These are phyloP conservation scores for Anthonomus grandis DNA, from an alignment of 1,140 invertebrate species.

Conservation along the genomic window DNA sequence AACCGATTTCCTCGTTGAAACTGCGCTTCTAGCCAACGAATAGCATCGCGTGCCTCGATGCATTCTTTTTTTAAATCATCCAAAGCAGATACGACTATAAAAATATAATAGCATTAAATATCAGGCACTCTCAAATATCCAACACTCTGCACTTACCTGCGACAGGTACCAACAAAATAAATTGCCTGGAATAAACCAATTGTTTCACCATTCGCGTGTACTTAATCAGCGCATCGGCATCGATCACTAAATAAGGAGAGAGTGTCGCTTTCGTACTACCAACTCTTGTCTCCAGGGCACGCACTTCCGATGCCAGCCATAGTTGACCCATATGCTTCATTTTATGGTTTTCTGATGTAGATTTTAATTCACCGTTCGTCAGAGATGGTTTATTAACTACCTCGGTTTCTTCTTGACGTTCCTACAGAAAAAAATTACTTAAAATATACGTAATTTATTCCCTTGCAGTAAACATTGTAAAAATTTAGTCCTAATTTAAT, in stretches of 20 bases:
- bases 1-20: constrained; percentile 80
- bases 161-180: constrained; percentile 76
- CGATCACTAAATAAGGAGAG: constrained; percentile 73
- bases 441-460: not conserved
- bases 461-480: no score
- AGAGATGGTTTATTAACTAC: constrained; percentile 5
- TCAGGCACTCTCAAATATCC: not conserved
- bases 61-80: constrained; percentile 80
- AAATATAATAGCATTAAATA: constrained; percentile 27
- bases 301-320: constrained; percentile 57
- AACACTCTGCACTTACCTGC: constrained; percentile 58
- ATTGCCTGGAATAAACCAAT: constrained; percentile 69
- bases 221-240: constrained; percentile 67
- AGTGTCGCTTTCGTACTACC: constrained; percentile 50
- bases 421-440: constrained; percentile 16
- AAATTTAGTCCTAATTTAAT: no score
- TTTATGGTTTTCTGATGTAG: constrained; percentile 31
- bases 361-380: constrained; percentile 13
- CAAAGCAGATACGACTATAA: constrained; percentile 78
- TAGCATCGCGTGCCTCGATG: constrained; percentile 77
- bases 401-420: constrained; percentile 20
- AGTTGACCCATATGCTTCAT: constrained; percentile 55
- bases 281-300: constrained; percentile 55
- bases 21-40: constrained; percentile 86
- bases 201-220: constrained; percentile 74